Conservation (phyloP, 2,113 vertebrate genomes). For the Hippocampus guttulatus region DNA sequence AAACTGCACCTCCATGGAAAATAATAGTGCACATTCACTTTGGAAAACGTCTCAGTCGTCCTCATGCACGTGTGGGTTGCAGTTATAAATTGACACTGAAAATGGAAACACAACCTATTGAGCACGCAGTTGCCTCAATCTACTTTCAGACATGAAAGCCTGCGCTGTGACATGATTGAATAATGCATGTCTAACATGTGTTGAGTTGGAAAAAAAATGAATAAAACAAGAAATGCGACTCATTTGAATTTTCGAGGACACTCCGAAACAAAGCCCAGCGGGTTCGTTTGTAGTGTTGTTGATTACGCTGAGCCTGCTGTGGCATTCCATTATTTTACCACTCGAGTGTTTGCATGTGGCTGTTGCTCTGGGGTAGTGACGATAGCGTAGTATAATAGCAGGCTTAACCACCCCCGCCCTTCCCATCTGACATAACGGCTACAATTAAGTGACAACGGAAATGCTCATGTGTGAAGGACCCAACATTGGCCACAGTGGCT, state of each 20-base stretch:
- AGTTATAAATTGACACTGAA: not conserved
- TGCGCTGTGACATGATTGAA: not conserved
- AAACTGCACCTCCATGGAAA: not conserved
- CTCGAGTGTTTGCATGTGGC: conserved; percentile 61
- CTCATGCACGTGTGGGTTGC: not conserved
- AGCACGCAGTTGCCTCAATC: not conserved
- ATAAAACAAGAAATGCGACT: conserved; percentile 15
- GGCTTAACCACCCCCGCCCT: not conserved
- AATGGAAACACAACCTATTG: not conserved
- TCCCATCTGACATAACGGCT: conserved; percentile 14
- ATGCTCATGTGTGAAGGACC: not conserved
- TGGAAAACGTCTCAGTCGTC: not conserved
- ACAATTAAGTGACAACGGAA: conserved; percentile 1
- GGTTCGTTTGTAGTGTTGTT: conserved; percentile 41
- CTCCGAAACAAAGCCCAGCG: conserved; percentile 57
- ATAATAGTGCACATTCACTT: not conserved
- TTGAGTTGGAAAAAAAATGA: not conserved
- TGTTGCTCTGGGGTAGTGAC: conserved; percentile 35
- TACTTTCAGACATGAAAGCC: not conserved
- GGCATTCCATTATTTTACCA: conserved; percentile 41
- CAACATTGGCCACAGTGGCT: not conserved
- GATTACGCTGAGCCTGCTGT: conserved; percentile 52
- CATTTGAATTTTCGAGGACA: conserved; percentile 57
- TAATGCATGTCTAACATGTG: not conserved
- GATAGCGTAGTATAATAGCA: conserved; percentile 37